Evolutionary conservation across 2,888 invertebrate species (phyloP).

Genomic region (Drosophila mayaguana): DNA sequence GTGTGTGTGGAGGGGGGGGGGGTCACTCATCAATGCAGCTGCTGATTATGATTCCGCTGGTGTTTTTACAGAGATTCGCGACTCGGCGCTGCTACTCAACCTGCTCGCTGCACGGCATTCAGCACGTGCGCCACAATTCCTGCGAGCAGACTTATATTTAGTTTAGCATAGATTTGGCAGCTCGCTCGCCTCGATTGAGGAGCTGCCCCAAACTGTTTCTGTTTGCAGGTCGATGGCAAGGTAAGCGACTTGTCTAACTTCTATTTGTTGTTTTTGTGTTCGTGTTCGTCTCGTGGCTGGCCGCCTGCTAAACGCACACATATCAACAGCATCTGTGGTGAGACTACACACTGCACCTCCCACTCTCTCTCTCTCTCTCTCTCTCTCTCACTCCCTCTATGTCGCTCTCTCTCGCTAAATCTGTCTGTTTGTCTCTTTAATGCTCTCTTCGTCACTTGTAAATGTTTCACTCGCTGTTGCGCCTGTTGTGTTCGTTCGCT

Average conservation of each 20-base stretch:
- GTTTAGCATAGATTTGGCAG: constrained; percentile 84
- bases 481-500: constrained; percentile 32
- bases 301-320: neutral
- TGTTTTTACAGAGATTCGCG: constrained; percentile 89
- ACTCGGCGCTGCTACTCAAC: constrained; percentile 92
- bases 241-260: constrained; percentile 62
- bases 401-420: constrained; percentile 2
- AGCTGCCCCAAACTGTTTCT: constrained; percentile 16
- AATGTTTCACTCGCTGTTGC: constrained; percentile 34
- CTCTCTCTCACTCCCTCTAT: neutral
- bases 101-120: constrained; percentile 90
- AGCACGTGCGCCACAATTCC: constrained; percentile 91
- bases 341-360: constrained; percentile 27
- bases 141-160: constrained; percentile 95
- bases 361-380: constrained; percentile 8
- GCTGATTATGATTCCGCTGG: constrained; percentile 62
- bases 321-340: constrained; percentile 3
- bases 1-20: no score
- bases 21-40: neutral
- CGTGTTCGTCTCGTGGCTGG: constrained; percentile 37
- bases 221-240: constrained; percentile 65
- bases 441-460: constrained; percentile 23
- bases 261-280: constrained; percentile 46
- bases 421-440: constrained; percentile 19
- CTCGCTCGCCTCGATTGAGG: constrained; percentile 18